phyloP scores from a whole-genome alignment of 2,888 invertebrate species.

The Coenonympha arcania region DNA sequence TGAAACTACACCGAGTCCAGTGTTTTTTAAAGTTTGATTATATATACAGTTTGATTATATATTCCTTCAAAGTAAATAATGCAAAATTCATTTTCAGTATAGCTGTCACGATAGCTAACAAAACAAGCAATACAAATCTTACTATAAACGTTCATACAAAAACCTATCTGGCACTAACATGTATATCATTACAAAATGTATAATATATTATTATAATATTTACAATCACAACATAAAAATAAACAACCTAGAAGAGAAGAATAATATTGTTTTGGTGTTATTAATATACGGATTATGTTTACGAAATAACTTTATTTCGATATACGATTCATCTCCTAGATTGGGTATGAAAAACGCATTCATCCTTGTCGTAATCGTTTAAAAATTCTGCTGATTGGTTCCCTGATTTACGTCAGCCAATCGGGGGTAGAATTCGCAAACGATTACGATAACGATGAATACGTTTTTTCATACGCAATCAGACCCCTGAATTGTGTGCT shows the following conservation, averaged over 20 bases:
- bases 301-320: not conserved
- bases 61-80: not conserved
- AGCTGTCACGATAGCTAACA: slow-evolving; percentile 12
- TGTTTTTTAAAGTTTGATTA: too few species aligned
- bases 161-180: slow-evolving; percentile 72
- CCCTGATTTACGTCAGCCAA: too few species aligned
- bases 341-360: too few species aligned
- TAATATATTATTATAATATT: slow-evolving; percentile 55
- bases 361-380: too few species aligned
- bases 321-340: too few species aligned
- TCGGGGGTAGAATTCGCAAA: too few species aligned
- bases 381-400: too few species aligned
- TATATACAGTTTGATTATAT: too few species aligned
- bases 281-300: slow-evolving; percentile 29
- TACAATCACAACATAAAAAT: slow-evolving; percentile 73
- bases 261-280: slow-evolving; percentile 48
- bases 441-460: too few species aligned
- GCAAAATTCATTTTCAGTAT: not conserved
- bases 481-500: too few species aligned
- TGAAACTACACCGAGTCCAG: too few species aligned
- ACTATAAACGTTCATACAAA: slow-evolving; percentile 68
- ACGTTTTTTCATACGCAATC: too few species aligned
- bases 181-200: slow-evolving; percentile 72
- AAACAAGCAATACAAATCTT: slow-evolving; percentile 28
- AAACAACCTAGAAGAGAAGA: slow-evolving; percentile 70